Percentiles rank a stretch among this genome's conserved stretches.
Conservation (phyloP, 2,797 vertebrate species). For the Sebastes steindachneri region DNA sequence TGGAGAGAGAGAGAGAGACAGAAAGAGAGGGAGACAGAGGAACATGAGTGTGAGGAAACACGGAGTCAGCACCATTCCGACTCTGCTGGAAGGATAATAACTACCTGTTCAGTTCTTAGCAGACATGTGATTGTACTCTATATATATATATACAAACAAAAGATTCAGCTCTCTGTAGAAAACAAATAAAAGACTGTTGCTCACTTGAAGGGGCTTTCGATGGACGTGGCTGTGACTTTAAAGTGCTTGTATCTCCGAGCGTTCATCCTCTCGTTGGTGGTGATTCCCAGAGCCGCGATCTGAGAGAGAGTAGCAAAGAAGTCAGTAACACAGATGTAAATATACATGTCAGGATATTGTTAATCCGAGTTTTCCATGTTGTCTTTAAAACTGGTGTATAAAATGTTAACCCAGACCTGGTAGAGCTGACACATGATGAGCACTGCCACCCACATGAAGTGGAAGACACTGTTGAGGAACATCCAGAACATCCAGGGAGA, state of each 20-base stretch:
- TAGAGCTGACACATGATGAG: slow-evolving; percentile 99
- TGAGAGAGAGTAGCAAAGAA: slow-evolving; percentile 43
- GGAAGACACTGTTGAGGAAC: slow-evolving; percentile 98
- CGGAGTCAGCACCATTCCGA: background rate
- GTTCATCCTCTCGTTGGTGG: slow-evolving; percentile 99
- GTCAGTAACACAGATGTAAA: background rate
- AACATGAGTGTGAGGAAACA: background rate
- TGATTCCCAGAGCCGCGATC: slow-evolving; percentile 98
- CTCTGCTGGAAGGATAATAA: no score
- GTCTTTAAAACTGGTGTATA: no score
- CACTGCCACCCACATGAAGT: slow-evolving; percentile 99
- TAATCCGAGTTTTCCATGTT: no score
- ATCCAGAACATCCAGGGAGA: slow-evolving; percentile 99
- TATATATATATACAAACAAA: no score
- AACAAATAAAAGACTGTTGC: slow-evolving; percentile 32
- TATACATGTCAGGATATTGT: background rate
- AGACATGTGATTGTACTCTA: no score
- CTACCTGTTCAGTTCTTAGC: no score
- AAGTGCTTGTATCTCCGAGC: slow-evolving; percentile 99
- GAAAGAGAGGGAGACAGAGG: no score
- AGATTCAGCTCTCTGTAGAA: background rate
- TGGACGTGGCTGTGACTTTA: slow-evolving; percentile 99
- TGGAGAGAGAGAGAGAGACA: slow-evolving; percentile 9
- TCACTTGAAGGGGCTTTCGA: slow-evolving; percentile 99
- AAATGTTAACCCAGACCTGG: slow-evolving; percentile 81